Evolutionary conservation across 2,888 invertebrate species (phyloP).

Genomic region (Ametastegia equiseti): DNA sequence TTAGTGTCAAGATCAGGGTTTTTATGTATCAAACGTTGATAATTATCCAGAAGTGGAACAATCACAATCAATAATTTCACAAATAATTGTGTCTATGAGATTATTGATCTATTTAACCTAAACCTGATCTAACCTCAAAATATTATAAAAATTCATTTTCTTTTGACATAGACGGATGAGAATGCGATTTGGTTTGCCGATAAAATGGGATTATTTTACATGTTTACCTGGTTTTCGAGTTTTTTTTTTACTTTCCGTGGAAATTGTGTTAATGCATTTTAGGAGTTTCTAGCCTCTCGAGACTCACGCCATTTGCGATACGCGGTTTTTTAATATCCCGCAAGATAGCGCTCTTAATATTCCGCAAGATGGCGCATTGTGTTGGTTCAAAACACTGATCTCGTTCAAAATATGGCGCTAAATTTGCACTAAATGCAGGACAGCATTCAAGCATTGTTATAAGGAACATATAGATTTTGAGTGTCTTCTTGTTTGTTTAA

Average conservation of each 20-base stretch:
- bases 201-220: neutral
- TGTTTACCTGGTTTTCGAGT: neutral
- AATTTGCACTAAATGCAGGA: too few relatives aligned
- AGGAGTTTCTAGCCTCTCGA: neutral
- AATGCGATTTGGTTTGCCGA: neutral
- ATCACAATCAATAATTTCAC: too few relatives aligned
- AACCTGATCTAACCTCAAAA: constrained; percentile 11
- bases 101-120: neutral
- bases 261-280: neutral
- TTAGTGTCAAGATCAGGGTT: too few relatives aligned
- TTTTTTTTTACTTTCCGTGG: neutral
- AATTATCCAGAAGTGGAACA: neutral
- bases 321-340: neutral
- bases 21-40: neutral
- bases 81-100: neutral
- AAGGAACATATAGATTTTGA: too few relatives aligned
- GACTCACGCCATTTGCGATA: neutral
- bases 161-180: neutral
- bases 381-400: too few relatives aligned
- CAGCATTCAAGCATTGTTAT: too few relatives aligned
- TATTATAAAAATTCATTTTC: neutral
- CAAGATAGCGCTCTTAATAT: neutral
- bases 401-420: too few relatives aligned
- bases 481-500: too few relatives aligned
- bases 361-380: neutral